These are phyloP conservation scores for Cydia splendana DNA, from an alignment of 1,140 invertebrate genomes.

Conservation along the genomic window DNA sequence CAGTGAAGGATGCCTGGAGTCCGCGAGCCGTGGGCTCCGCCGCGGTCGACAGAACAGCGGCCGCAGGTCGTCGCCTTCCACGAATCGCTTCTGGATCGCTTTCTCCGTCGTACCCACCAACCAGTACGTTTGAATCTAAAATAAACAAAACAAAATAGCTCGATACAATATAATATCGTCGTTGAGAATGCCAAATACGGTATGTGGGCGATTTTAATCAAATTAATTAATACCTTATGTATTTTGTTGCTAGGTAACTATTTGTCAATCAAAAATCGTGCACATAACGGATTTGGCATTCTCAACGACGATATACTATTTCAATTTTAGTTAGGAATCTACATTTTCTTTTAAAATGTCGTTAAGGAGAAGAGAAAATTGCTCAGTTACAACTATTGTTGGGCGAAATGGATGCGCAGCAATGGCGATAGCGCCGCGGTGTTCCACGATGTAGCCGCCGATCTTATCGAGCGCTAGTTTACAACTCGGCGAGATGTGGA, in stretches of 20 bases:
- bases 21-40: slow-evolving; percentile 87
- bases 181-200: too few species aligned
- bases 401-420: too few species aligned
- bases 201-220: too few species aligned
- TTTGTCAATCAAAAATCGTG: too few species aligned
- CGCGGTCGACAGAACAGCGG: slow-evolving; percentile 89
- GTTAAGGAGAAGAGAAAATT: too few species aligned
- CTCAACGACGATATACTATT: too few species aligned
- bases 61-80: slow-evolving; percentile 89
- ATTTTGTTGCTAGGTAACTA: too few species aligned
- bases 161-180: too few species aligned
- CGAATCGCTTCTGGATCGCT: slow-evolving; percentile 90
- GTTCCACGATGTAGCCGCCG: slow-evolving; percentile 90
- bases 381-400: too few species aligned
- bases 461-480: slow-evolving; percentile 87
- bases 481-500: slow-evolving; percentile 91
- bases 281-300: too few species aligned
- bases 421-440: slow-evolving; percentile 91
- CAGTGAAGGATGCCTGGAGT: slow-evolving; percentile 84
- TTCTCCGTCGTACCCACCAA: slow-evolving; percentile 90
- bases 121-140: slow-evolving; percentile 91
- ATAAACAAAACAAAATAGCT: slow-evolving; percentile 35
- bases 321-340: not conserved
- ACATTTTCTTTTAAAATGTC: not conserved
- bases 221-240: too few species aligned